phyloP scores from a whole-genome alignment of 1,140 invertebrate genomes.

The Harlomillsia oculata region DNA sequence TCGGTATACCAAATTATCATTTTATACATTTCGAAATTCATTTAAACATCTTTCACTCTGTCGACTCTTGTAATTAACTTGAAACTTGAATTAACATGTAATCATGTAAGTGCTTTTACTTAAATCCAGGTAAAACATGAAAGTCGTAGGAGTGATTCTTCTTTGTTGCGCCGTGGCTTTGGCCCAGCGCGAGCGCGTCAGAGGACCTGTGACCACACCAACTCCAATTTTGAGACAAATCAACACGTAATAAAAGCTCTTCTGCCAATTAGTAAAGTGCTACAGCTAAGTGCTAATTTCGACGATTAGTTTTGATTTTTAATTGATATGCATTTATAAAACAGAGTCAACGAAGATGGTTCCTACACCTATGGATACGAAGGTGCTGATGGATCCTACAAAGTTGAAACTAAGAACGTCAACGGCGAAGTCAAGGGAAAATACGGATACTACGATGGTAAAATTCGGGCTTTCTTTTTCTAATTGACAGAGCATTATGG shows the following conservation, averaged over 20 bases:
- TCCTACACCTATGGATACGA: slow-evolving; percentile 82
- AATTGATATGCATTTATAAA: background rate
- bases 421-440: slow-evolving; percentile 72
- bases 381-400: slow-evolving; percentile 79
- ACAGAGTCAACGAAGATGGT: slow-evolving; percentile 66
- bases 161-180: slow-evolving; percentile 8
- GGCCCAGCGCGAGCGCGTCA: slow-evolving; percentile 2
- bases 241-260: slow-evolving; percentile 41
- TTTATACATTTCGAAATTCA: too few relatives aligned
- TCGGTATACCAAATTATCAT: too few relatives aligned
- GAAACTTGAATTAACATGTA: too few relatives aligned
- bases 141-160: background rate
- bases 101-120: too few relatives aligned
- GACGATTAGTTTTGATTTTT: slow-evolving; percentile 3
- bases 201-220: slow-evolving; percentile 47
- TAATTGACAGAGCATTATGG: slow-evolving; percentile 27
- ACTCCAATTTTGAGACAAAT: slow-evolving; percentile 75
- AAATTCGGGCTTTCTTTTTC: slow-evolving; percentile 35
- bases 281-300: slow-evolving; percentile 1
- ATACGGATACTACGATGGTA: slow-evolving; percentile 44
- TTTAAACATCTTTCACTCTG: too few relatives aligned
- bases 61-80: too few relatives aligned
- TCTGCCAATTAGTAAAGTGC: slow-evolving; percentile 18
- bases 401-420: slow-evolving; percentile 71
- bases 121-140: slow-evolving; percentile 2